Evolutionary conservation across 2,797 vertebrate species (phyloP).

Genomic region (Macropus fuliginosus): DNA sequence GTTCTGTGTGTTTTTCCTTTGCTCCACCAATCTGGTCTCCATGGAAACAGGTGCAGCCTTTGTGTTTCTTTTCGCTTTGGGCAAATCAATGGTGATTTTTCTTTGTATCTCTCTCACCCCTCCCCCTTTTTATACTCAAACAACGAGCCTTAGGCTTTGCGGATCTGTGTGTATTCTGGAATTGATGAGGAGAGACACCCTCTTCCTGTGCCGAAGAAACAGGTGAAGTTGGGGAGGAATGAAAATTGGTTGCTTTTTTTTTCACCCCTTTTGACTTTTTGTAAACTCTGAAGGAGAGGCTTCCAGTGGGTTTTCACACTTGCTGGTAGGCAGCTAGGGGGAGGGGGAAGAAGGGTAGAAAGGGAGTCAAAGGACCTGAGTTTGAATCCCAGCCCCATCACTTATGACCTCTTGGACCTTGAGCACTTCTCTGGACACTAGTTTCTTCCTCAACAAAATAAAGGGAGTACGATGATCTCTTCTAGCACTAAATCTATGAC

Average conservation of each 20-base stretch:
- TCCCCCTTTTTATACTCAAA: constrained; percentile 58
- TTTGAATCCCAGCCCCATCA: background rate
- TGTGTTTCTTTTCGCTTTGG: constrained; percentile 77
- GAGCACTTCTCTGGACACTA: background rate
- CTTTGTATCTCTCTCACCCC: constrained; percentile 39
- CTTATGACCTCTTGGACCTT: background rate
- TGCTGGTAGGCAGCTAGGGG: background rate
- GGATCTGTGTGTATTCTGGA: background rate
- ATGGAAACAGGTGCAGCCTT: constrained; percentile 83
- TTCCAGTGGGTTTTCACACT: background rate
- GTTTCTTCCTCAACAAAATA: background rate
- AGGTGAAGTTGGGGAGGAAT: background rate
- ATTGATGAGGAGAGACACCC: background rate
- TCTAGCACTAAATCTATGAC: background rate
- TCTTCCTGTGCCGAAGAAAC: background rate
- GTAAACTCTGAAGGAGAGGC: background rate
- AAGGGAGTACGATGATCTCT: background rate
- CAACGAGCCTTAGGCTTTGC: background rate
- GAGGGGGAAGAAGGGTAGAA: background rate
- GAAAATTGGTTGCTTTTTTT: background rate
- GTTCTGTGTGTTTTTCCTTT: constrained; percentile 75
- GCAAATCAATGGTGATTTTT: constrained; percentile 77
- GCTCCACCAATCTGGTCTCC: constrained; percentile 81
- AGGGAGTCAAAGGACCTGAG: background rate
- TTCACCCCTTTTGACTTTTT: background rate